Conservation (phyloP, 2,797 vertebrate genomes). For the Spatula versicolor region DNA sequence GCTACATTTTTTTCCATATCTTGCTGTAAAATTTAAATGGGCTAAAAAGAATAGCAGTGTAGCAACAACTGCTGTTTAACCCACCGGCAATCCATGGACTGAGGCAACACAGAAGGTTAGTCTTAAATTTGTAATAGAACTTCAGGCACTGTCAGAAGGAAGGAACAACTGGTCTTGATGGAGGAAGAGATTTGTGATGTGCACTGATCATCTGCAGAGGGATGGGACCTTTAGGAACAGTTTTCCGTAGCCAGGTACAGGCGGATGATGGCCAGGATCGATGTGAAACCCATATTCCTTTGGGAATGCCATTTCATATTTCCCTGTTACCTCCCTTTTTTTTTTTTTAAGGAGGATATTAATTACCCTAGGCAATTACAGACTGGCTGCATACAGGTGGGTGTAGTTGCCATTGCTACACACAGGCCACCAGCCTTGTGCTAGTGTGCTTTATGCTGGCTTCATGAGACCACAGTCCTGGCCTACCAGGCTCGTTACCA, state of each 20-base stretch:
- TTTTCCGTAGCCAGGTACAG: background rate
- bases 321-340: background rate
- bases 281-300: background rate
- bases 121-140: background rate
- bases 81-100: background rate
- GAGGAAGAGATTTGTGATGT: background rate
- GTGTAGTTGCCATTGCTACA: background rate
- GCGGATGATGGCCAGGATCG: background rate
- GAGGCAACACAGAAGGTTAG: background rate
- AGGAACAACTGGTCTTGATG: background rate
- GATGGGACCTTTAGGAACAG: background rate
- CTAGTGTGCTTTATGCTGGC: background rate
- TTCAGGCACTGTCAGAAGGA: background rate
- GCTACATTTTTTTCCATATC: background rate
- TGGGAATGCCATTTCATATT: background rate
- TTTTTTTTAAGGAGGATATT: background rate
- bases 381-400: background rate
- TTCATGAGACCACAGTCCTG: background rate
- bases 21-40: background rate
- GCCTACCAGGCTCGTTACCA: background rate
- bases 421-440: fast-evolving
- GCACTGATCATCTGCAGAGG: background rate
- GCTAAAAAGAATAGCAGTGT: background rate
- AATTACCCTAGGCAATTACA: background rate
- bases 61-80: background rate